A percentile compares a stretch with the other conserved stretches of the same genome.
Conservation (phyloP, 2,797 vertebrate genomes). For the Danio choprae region DNA sequence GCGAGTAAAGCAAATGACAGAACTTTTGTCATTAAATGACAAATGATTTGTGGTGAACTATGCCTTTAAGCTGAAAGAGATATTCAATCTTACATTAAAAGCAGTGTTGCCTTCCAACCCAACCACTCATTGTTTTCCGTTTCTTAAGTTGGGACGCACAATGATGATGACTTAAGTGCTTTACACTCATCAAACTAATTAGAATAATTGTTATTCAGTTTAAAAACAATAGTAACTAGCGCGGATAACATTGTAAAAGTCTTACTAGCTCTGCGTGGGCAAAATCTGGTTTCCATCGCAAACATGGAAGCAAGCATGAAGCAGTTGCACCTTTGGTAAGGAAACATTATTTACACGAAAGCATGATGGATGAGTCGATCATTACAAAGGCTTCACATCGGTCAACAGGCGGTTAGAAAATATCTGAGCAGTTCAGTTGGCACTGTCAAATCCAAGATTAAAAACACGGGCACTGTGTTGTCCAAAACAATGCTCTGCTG, state of each 20-base stretch:
- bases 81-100: neutral
- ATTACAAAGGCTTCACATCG: conserved; percentile 26
- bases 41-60: neutral
- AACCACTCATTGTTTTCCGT: neutral
- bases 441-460: conserved; percentile 16
- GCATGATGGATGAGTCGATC: neutral
- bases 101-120: neutral
- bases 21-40: neutral
- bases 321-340: conserved; percentile 14
- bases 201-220: neutral
- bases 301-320: conserved; percentile 26
- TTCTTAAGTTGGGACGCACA: conserved; percentile 2
- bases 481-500: conserved; percentile 32
- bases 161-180: neutral
- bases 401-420: conserved; percentile 32
- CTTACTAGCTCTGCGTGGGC: neutral
- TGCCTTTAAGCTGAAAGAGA: neutral
- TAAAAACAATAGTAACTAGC: neutral
- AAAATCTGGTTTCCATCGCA: conserved; percentile 16
- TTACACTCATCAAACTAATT: conserved; percentile 5
- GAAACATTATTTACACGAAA: conserved; percentile 31
- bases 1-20: too few relatives aligned
- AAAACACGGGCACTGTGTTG: conserved; percentile 13
- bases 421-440: conserved; percentile 38
- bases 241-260: neutral